These are phyloP conservation scores for Pollachius pollachius DNA, from an alignment of 2,113 vertebrate species.

Conservation along the genomic window DNA sequence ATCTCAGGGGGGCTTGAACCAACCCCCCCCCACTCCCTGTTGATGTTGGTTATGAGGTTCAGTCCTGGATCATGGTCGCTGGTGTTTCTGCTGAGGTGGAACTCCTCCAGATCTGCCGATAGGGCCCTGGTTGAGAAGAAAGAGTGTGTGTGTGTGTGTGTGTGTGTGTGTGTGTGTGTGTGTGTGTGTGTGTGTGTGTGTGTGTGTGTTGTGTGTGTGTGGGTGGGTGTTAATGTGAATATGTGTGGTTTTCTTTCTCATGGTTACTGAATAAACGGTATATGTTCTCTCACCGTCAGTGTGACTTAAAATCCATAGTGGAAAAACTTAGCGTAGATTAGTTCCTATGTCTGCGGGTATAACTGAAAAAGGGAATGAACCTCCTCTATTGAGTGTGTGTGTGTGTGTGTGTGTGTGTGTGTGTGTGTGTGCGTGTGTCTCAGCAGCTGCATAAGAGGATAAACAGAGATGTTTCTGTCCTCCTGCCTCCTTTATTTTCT, in stretches of 20 bases:
- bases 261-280: too few species aligned
- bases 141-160: constrained; percentile 1
- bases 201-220: constrained; percentile 16
- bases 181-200: too few species aligned
- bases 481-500: too few species aligned
- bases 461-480: too few species aligned
- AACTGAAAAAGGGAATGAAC: constrained; percentile 23
- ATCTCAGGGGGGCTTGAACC: too few species aligned
- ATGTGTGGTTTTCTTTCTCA: too few species aligned
- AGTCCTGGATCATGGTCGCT: too few species aligned
- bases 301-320: constrained; percentile 17
- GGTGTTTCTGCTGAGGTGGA: too few species aligned
- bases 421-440: constrained; percentile 20
- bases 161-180: constrained; percentile 22
- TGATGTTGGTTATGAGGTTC: too few species aligned
- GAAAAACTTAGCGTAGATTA: constrained; percentile 32
- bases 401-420: constrained; percentile 5
- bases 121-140: too few species aligned
- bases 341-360: constrained; percentile 11
- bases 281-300: neutral
- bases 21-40: too few species aligned
- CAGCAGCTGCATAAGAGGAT: neutral
- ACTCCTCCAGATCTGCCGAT: too few species aligned
- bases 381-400: neutral
- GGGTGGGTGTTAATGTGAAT: neutral